Evolutionary conservation across 2,797 vertebrate genomes (phyloP).

Genomic region (Lates japonicus): DNA sequence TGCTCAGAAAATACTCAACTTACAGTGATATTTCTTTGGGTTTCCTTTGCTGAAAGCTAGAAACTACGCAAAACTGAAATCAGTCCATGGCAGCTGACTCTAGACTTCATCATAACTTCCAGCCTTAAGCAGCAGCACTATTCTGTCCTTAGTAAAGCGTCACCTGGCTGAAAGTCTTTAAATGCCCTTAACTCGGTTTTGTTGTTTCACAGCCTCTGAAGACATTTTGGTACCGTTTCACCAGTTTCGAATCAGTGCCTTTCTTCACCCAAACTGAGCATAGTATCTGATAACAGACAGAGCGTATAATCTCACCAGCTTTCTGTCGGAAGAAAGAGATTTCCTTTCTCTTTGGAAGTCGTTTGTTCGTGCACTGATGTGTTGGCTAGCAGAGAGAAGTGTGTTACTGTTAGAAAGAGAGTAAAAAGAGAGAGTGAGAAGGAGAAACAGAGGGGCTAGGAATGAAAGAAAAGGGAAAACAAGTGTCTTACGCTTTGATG

Average conservation of each 20-base stretch:
- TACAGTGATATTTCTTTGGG: not conserved
- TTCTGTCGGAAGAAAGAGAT: conserved; percentile 49
- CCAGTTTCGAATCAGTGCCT: conserved; percentile 49
- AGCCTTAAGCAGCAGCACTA: conserved; percentile 1
- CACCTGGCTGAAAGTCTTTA: conserved; percentile 31
- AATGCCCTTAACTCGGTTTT: conserved; percentile 29
- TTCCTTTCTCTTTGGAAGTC: conserved; percentile 51
- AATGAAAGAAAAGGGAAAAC: conserved; percentile 64
- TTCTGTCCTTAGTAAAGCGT: conserved; percentile 8
- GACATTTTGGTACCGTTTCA: conserved; percentile 42
- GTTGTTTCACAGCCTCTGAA: conserved; percentile 32
- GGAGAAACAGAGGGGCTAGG: conserved; percentile 33
- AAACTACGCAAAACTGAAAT: conserved; percentile 2
- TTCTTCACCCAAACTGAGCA: conserved; percentile 57
- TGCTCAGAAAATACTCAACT: not conserved
- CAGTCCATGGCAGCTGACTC: not conserved
- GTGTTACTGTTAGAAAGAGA: conserved; percentile 38
- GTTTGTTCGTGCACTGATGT: conserved; percentile 60
- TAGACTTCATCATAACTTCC: not conserved
- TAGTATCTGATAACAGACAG: conserved; percentile 63
- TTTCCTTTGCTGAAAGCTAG: not conserved
- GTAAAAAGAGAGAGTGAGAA: conserved; percentile 12
- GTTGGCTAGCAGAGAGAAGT: conserved; percentile 49
- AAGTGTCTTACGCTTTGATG: conserved; percentile 72
- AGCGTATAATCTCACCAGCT: conserved; percentile 54